Base-by-base conservation (phyloP, 2,888 invertebrate genomes). In the Amphiduros pacificus region DNA sequence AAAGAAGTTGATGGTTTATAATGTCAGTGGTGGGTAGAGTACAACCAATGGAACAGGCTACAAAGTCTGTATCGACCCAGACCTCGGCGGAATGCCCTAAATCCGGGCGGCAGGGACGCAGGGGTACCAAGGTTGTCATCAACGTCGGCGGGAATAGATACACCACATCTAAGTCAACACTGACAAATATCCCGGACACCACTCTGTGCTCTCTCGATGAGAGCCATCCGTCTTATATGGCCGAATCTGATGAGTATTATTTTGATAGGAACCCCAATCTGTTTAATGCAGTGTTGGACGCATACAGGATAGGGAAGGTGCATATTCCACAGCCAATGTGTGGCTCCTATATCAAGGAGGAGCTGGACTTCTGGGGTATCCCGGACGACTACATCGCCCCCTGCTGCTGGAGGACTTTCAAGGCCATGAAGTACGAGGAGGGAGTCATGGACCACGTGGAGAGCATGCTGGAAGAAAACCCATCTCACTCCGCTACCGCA, bases 311-410 rank as follows among this genome's bases (percentile, higher is more conserved):
- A 3, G 67, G 66, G 27, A 63, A 65, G 24, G 61, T 74, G 2
- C 74, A 74, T 50, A 26, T 74, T 6, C 72, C 74, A 0, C 64
- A 66, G 9, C 67, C 68, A 50, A 62, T 70, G 28, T 74, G 74
- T 52, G 69, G 71, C 5, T 62, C 65, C 0, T 57, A 67, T 11
- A 63, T 72, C 6, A 54, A 64, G 41, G 60, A 64, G n/a, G 74
- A 74, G 55, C 59, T 74, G 53, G 67, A 68, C 49, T 74, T 63
- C 55, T 74, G 72, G 72, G 68, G 67, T 41, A 66, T 74, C 20
- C 50, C 61, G 11, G 64, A 63, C 2, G 57, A 60, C 6, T 62
- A 60, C 53, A 65, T 74, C 5, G 56, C 69, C 11, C 70, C 71
- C 36, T 74, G 73, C 49, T 74, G 74, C 61, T 63, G 69, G 52